Evolutionary conservation across 2,888 invertebrate genomes (phyloP).

Genomic region (Plagiodera versicolora): DNA sequence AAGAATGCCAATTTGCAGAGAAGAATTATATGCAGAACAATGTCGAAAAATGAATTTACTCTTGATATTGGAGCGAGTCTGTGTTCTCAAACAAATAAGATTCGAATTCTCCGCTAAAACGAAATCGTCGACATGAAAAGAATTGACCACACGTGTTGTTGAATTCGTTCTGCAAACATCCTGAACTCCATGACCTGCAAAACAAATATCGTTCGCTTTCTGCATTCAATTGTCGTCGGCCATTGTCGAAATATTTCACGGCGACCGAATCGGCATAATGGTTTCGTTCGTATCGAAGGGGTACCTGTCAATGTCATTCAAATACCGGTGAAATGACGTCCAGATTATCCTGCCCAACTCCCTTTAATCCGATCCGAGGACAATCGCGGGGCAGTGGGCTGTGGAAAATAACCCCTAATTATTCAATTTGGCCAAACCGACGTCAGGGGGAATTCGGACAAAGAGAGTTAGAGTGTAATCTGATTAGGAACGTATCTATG

Average conservation of each 20-base stretch:
- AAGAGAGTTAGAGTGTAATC: no score
- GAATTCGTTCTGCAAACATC: constrained; percentile 23
- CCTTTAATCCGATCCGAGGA: constrained; percentile 31
- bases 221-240: constrained; percentile 12
- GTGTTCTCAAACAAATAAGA: no score
- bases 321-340: constrained; percentile 5
- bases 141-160: constrained; percentile 14
- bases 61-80: no score
- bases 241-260: constrained; percentile 25
- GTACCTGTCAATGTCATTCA: constrained; percentile 26
- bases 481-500: no score
- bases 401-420: constrained; percentile 8
- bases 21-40: no score
- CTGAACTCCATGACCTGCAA: constrained; percentile 20
- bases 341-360: background rate
- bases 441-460: background rate
- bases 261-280: constrained; percentile 21
- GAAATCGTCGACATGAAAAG: constrained; percentile 5
- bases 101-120: background rate
- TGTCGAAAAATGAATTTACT: no score
- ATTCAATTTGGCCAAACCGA: constrained; percentile 6
- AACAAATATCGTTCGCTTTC: constrained; percentile 21
- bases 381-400: constrained; percentile 18
- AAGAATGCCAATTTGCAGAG: no score
- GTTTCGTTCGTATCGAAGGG: background rate